These are phyloP conservation scores for Gastrophysa polygoni DNA, from an alignment of 2,888 invertebrate species.

Conservation along the genomic window DNA sequence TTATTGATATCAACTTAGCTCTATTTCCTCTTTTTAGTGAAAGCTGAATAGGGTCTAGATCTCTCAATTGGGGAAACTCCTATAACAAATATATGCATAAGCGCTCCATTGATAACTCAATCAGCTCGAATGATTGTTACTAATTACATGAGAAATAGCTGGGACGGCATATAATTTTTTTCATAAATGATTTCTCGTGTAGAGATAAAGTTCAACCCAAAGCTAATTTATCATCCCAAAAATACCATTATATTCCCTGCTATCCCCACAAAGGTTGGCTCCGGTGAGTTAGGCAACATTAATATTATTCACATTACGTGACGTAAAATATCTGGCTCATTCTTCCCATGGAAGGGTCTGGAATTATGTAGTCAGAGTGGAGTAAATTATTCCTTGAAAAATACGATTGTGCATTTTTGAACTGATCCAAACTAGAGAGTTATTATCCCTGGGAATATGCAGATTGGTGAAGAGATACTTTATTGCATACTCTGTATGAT, in stretches of 20 bases:
- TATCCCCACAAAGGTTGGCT: conserved; percentile 8
- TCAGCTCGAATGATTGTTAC: neutral
- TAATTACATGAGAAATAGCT: neutral
- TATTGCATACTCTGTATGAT: too few species aligned
- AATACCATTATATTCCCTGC: conserved; percentile 9
- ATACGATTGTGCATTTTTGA: conserved; percentile 6
- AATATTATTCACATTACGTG: conserved; percentile 1
- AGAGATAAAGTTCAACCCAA: neutral
- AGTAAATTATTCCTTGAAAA: neutral
- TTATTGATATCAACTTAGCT: too few species aligned
- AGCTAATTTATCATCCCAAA: conserved; percentile 7
- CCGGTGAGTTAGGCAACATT: conserved; percentile 5
- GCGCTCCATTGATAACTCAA: too few species aligned
- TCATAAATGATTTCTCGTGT: neutral
- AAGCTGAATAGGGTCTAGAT: too few species aligned
- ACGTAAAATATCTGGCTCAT: conserved; percentile 9
- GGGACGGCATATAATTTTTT: neutral
- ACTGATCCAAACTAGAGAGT: neutral
- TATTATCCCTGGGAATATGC: neutral
- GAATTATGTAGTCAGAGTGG: neutral
- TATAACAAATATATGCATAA: too few species aligned
- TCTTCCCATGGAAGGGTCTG: neutral
- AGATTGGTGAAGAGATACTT: too few species aligned
- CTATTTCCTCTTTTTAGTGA: too few species aligned
- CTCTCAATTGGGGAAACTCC: too few species aligned